These are phyloP conservation scores for Lasioglossum baleicum DNA, from an alignment of 1,140 invertebrate genomes.

Conservation along the genomic window DNA sequence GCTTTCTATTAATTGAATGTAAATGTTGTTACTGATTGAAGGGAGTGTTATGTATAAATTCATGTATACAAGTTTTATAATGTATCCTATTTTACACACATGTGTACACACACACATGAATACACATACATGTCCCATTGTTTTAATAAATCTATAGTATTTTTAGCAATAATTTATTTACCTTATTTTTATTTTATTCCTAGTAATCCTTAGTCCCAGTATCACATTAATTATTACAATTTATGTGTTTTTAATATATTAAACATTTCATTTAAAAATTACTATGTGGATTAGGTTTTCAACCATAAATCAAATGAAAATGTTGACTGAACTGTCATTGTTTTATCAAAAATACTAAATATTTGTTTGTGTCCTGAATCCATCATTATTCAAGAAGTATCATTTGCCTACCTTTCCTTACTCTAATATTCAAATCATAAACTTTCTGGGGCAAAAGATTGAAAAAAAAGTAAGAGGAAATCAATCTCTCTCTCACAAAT, in stretches of 20 bases:
- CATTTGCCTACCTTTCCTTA: too few species aligned
- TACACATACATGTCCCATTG: slow-evolving; percentile 48
- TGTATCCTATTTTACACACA: slow-evolving; percentile 38
- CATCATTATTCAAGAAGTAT: too few species aligned
- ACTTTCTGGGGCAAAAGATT: too few species aligned
- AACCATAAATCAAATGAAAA: too few species aligned
- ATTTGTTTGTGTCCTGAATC: too few species aligned
- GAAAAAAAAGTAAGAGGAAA: not conserved
- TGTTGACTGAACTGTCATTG: too few species aligned
- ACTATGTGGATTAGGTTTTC: too few species aligned
- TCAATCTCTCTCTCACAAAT: slow-evolving; percentile 45
- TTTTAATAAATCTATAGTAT: slow-evolving; percentile 73
- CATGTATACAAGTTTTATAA: slow-evolving; percentile 42
- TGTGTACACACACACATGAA: slow-evolving; percentile 26
- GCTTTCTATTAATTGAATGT: not conserved
- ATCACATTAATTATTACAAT: not conserved
- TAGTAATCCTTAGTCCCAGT: slow-evolving; percentile 50
- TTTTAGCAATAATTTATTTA: slow-evolving; percentile 66
- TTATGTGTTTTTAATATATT: slow-evolving; percentile 20
- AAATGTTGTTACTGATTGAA: slow-evolving; percentile 14
- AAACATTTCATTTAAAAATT: slow-evolving; percentile 1
- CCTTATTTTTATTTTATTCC: slow-evolving; percentile 66
- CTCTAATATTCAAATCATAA: too few species aligned
- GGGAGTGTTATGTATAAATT: slow-evolving; percentile 49
- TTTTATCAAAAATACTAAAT: too few species aligned